Percentiles rank a stretch among this genome's conserved stretches.
phyloP scores from a whole-genome alignment of 2,797 vertebrate species.

The Pipistrellus pygmaeus region DNA sequence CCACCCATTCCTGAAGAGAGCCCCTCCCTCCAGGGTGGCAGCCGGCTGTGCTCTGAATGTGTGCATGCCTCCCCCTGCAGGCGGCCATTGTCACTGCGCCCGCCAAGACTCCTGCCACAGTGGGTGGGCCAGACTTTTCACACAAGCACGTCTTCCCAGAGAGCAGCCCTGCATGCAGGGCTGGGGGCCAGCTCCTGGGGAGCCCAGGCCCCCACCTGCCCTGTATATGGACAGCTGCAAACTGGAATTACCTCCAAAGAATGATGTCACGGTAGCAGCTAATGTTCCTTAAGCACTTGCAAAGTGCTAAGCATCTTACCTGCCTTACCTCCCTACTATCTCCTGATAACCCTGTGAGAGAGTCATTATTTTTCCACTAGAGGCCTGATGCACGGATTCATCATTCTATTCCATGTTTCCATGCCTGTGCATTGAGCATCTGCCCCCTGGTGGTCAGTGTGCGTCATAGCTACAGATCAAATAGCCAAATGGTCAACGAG shows the following conservation, averaged over 20 bases:
- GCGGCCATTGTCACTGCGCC: slow-evolving; percentile 5
- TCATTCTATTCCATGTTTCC: no score
- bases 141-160: fast-evolving
- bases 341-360: slow-evolving; percentile 36
- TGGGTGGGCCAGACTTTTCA: neutral
- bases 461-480: no score
- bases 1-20: neutral
- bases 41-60: slow-evolving; percentile 60
- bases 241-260: neutral
- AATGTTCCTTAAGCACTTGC: neutral
- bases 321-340: slow-evolving; percentile 66
- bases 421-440: no score
- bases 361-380: neutral
- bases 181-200: neutral
- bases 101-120: neutral
- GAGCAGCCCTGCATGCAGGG: neutral
- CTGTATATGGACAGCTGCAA: neutral
- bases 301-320: neutral
- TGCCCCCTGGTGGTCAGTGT: no score
- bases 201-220: neutral
- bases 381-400: no score
- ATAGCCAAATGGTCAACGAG: no score
- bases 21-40: neutral
- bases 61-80: slow-evolving; percentile 86
- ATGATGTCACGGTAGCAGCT: neutral